phyloP scores from a whole-genome alignment of 2,888 invertebrate genomes.

The Pegoplata infirma region DNA sequence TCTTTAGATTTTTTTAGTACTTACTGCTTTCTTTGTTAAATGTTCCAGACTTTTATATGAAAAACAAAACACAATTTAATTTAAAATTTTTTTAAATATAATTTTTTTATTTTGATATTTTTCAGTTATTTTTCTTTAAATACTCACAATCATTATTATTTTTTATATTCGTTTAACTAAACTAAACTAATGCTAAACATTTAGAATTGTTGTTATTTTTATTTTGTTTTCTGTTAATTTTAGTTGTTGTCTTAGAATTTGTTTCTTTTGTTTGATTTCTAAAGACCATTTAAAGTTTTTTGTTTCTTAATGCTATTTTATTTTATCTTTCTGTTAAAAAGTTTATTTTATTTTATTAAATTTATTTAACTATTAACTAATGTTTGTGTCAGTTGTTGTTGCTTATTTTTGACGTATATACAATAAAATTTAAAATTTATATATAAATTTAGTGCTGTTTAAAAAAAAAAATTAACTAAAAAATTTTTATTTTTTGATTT shows the following conservation, averaged over 20 bases:
- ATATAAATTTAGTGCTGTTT: not conserved
- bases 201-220: constrained; percentile 34
- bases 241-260: constrained; percentile 21
- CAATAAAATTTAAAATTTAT: no score
- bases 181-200: constrained; percentile 56
- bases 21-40: no score
- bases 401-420: no score
- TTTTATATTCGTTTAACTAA: constrained; percentile 14
- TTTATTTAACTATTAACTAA: not conserved
- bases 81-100: constrained; percentile 44
- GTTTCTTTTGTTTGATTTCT: not conserved
- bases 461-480: no score
- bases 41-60: no score
- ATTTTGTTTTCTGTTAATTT: constrained; percentile 14
- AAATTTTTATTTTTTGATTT: no score
- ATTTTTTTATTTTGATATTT: constrained; percentile 34
- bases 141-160: constrained; percentile 54
- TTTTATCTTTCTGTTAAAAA: not conserved
- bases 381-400: not conserved
- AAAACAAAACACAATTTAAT: constrained; percentile 20
- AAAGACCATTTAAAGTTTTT: constrained; percentile 7
- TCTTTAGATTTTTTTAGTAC: no score
- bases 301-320: no score
- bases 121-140: constrained; percentile 14
- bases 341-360: not conserved